Base-by-base conservation (phyloP, 2,113 vertebrate genomes). In the Salvator merianae region DNA sequence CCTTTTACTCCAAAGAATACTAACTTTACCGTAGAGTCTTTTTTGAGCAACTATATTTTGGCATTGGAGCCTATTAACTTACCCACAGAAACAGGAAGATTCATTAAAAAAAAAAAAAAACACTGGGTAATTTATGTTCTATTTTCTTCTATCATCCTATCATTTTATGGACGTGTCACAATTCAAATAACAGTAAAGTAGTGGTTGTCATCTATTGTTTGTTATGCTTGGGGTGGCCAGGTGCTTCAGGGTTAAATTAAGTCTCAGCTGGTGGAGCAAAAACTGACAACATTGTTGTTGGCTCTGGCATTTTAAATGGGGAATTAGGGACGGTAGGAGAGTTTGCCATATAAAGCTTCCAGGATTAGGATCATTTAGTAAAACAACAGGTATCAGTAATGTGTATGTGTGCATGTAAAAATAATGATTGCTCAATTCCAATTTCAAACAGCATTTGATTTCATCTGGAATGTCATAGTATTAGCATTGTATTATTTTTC, bases 121-220 rank as follows among this genome's bases (percentile, higher is more conserved):
- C 85, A 89, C 89, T 91, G 81, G 81, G 71, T 65, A 62, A 84
- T 89, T 93, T 90, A 88, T 93, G 88, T 92, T 90, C 59, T 79
- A 80, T 92, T 91, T 43, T 34, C 36, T 74, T 74, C 28, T 38
- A 74, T 65, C 43, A 47, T 26, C 89, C 85, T 89, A 75, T 88
- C 81, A 84, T 81, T 81, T 82, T 87, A 88, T 86, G 16, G 87
- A 76, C 83, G 79, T 80, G 79, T 90, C 84, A 82, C 88, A 87
- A 87, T 91, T 59, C 70, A 93, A 92, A 92, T 86, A 87, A 79
- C 80, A 77, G 87, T 88, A 89, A 90, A 93, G 90, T 90, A 85
- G 82, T 87, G 90, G 83, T 84, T 89, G 70, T 86, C 87, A 87
- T 87, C 86, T 62, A 2, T 84, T 84, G 73, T 88, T 90, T 88